phyloP scores from a whole-genome alignment of 2,888 invertebrate genomes.

The Phasia obesa region DNA sequence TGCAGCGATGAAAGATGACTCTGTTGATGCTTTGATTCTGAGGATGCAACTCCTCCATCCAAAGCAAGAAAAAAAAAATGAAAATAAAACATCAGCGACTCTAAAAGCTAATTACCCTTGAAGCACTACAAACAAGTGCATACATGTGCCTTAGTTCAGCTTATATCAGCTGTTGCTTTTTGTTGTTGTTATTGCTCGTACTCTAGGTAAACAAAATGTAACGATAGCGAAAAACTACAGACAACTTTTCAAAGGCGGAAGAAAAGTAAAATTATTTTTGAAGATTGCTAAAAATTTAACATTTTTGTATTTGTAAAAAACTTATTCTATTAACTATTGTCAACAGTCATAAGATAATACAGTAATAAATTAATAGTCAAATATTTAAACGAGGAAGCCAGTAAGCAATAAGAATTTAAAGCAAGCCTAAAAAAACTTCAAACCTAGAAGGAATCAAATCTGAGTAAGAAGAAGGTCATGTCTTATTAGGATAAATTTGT shows the following conservation, averaged over 20 bases:
- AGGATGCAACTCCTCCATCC: neutral
- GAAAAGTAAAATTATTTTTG: no score
- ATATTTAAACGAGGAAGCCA: no score
- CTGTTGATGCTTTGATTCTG: conserved; percentile 1
- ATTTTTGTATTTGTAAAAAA: no score
- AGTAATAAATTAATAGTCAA: no score
- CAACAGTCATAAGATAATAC: no score
- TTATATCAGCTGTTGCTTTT: conserved; percentile 52
- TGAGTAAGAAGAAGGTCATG: no score
- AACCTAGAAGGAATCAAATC: no score
- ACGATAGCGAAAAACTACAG: conserved; percentile 1
- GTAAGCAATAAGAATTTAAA: no score
- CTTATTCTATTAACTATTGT: no score
- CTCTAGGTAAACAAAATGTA: neutral
- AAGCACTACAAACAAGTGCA: conserved; percentile 45
- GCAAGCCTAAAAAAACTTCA: no score
- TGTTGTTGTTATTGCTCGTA: neutral
- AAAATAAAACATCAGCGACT: conserved; percentile 36
- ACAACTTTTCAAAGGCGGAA: neutral
- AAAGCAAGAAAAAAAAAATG: neutral
- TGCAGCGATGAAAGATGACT: conserved; percentile 28
- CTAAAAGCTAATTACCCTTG: conserved; percentile 54
- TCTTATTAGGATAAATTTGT: no score
- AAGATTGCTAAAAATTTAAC: no score
- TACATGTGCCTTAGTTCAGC: neutral